Percentiles rank a stretch among this genome's conserved stretches.
phyloP scores from a whole-genome alignment of 2,888 invertebrate genomes.

The Euclidia mi region DNA sequence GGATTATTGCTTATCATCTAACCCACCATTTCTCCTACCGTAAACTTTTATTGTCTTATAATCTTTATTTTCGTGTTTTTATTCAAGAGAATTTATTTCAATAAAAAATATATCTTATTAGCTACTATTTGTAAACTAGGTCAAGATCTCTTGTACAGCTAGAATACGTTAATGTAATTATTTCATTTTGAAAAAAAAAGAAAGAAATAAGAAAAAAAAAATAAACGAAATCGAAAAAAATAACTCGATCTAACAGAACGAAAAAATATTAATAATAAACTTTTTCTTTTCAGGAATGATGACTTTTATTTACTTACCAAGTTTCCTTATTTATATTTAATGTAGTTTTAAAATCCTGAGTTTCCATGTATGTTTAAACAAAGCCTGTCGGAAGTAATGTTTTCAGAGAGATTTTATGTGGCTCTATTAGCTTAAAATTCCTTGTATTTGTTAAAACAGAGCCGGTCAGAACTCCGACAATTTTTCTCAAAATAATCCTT shows the following conservation, averaged over 20 bases:
- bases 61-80: constrained; percentile 61
- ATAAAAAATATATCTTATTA: constrained; percentile 38
- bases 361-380: no score
- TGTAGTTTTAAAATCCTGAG: no score
- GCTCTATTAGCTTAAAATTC: no score
- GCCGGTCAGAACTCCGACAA: no score
- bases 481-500: no score
- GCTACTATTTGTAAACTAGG: constrained; percentile 14
- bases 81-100: constrained; percentile 62
- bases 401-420: no score
- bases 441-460: no score
- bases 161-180: constrained; percentile 23
- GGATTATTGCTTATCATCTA: constrained; percentile 35
- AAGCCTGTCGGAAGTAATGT: no score
- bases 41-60: constrained; percentile 70
- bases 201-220: constrained; percentile 17
- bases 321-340: not conserved
- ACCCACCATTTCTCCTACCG: constrained; percentile 81
- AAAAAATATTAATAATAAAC: constrained; percentile 69
- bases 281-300: constrained; percentile 76
- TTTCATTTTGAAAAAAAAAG: constrained; percentile 15
- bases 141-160: constrained; percentile 46
- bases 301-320: constrained; percentile 65
- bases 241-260: constrained; percentile 54
- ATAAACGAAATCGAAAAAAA: constrained; percentile 60